These are phyloP conservation scores for Andrena haemorrhoa DNA, from an alignment of 2,888 invertebrate species.

Conservation along the genomic window DNA sequence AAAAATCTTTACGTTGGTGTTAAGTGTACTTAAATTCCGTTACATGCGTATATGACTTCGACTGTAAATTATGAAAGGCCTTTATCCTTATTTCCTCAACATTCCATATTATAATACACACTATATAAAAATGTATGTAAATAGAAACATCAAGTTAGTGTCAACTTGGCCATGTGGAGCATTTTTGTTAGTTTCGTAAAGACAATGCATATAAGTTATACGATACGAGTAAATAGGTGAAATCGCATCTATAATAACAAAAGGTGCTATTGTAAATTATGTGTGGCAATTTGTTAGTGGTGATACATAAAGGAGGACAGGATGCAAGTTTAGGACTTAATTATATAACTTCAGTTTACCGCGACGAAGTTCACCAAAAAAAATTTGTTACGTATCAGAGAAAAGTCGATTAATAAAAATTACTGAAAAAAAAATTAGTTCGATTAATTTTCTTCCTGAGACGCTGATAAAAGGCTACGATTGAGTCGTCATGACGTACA, in stretches of 20 bases:
- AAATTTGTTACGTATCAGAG: slow-evolving; percentile 11
- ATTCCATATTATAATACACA: slow-evolving; percentile 20
- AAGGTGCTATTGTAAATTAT: slow-evolving; percentile 70
- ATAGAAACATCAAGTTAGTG: slow-evolving; percentile 80
- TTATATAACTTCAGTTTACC: slow-evolving; percentile 27
- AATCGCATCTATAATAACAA: slow-evolving; percentile 77
- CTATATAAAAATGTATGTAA: slow-evolving; percentile 44
- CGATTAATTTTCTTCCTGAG: slow-evolving; percentile 1
- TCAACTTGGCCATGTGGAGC: slow-evolving; percentile 85
- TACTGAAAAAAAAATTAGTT: slow-evolving; percentile 35
- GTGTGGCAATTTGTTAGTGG: slow-evolving; percentile 78
- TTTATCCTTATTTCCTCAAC: neutral
- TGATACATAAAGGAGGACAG: slow-evolving; percentile 78
- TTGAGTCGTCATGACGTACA: slow-evolving; percentile 29
- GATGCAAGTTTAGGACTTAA: slow-evolving; percentile 72
- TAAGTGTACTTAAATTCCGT: neutral
- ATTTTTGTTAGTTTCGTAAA: slow-evolving; percentile 83
- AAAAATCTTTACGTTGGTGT: neutral
- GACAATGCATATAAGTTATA: slow-evolving; percentile 77
- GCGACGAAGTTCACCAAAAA: slow-evolving; percentile 32
- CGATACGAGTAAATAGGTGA: slow-evolving; percentile 80
- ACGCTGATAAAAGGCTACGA: slow-evolving; percentile 7
- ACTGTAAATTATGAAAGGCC: neutral
- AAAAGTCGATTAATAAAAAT: slow-evolving; percentile 10
- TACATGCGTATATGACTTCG: neutral